Evolutionary conservation across 2,113 vertebrate species (phyloP), one percentile per base, ranked within the genome.

Genomic region (Aegithalos caudatus): DNA sequence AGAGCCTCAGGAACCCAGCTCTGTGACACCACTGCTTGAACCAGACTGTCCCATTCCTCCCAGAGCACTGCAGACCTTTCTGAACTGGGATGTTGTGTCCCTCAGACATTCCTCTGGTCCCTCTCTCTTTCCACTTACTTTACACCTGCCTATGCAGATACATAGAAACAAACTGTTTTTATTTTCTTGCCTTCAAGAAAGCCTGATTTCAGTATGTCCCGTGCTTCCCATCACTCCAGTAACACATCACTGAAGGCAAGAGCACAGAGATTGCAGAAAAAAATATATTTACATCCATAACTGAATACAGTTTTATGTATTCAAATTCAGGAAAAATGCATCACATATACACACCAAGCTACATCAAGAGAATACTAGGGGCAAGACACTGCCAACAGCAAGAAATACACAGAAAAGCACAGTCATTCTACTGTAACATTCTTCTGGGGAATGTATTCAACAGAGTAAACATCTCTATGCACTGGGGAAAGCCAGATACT

Each of bases 111-210:
- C 29, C 65, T 57, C 62, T 56, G 58, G 58, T 76, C 40, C 67
- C 56, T 86, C 50, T 69, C 8, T 2, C 73, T 58, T 85, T 72
- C 72, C 78, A 86, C 74, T 86, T 90, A 95, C 62, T 88, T 93
- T 81, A 86, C 64, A 88, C 64, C 80, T 90, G 88, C 77, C 77
- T 65, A 88, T 9, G 64, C 80, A 90, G 83, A 60, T 79, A 95
- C 72, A 79, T 20, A 92, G 76, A 90, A 93, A 83, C 73, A 89
- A 83, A 70, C 1, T 47, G 48, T 1, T 90, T 92, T 80, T 73
- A 73, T 88, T 81, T 93, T 88, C 94, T 93, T 95, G 95, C 94
- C 96, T 97, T 94, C 86, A 78, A 81, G 72, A 92, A 90, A 84
- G 73, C 19, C 69, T 48, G n/a, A 56, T 93, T 86, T 93, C 80